These are phyloP conservation scores for Thumatha senex DNA, from an alignment of 2,888 invertebrate species.

Conservation along the genomic window DNA sequence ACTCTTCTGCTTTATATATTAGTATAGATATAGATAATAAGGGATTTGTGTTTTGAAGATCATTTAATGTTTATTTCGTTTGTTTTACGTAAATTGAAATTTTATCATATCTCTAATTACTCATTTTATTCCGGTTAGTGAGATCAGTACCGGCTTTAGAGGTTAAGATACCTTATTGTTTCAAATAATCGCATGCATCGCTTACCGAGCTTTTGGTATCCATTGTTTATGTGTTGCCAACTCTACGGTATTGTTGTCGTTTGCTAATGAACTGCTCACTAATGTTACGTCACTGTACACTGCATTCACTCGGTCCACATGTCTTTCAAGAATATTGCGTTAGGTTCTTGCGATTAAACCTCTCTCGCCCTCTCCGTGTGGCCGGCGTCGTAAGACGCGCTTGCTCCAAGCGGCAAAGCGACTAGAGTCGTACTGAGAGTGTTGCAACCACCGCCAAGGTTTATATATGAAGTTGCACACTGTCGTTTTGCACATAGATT, in stretches of 20 bases:
- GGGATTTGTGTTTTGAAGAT: too few species aligned
- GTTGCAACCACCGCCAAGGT: slow-evolving; percentile 78
- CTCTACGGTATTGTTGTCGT: slow-evolving; percentile 52
- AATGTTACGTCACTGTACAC: slow-evolving; percentile 77
- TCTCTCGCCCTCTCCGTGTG: slow-evolving; percentile 84
- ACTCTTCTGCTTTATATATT: too few species aligned
- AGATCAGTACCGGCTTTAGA: slow-evolving; percentile 9
- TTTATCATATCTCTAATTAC: too few species aligned
- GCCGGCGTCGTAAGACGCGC: slow-evolving; percentile 73
- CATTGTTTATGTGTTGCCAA: slow-evolving; percentile 63
- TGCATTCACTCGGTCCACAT: slow-evolving; percentile 80
- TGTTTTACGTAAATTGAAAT: too few species aligned
- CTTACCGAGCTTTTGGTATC: slow-evolving; percentile 78
- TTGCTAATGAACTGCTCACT: slow-evolving; percentile 59
- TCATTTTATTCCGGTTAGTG: not conserved
- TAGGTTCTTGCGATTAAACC: slow-evolving; percentile 56
- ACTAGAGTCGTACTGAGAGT: slow-evolving; percentile 84
- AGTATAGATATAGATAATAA: too few species aligned
- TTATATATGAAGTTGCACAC: slow-evolving; percentile 78
- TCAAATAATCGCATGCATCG: slow-evolving; percentile 45
- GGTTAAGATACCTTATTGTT: slow-evolving; percentile 31
- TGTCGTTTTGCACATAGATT: slow-evolving; percentile 51
- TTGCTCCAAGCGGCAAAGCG: slow-evolving; percentile 83
- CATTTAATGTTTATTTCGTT: too few species aligned
- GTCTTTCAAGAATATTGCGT: slow-evolving; percentile 54